Conservation (phyloP, 1,140 invertebrate genomes). For the Nomia melanderi region DNA sequence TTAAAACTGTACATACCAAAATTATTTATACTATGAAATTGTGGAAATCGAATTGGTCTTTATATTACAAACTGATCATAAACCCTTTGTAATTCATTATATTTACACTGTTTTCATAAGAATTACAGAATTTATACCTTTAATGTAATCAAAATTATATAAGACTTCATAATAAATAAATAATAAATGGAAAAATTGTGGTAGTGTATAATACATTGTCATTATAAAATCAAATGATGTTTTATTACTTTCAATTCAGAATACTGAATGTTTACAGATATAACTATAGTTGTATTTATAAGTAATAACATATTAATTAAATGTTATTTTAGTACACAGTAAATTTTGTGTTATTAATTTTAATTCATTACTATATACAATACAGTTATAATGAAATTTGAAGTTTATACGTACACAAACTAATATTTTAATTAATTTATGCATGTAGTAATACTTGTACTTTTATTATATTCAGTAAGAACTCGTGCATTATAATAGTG, state of each 20-base stretch:
- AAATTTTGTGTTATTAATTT: too few species aligned
- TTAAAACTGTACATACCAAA: neutral
- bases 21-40: conserved; percentile 6
- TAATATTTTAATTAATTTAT: too few species aligned
- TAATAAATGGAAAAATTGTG: neutral
- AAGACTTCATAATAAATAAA: conserved; percentile 21
- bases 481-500: too few species aligned
- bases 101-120: neutral
- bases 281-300: neutral
- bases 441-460: too few species aligned
- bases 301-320: neutral
- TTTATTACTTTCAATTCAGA: neutral
- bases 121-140: conserved; percentile 6
- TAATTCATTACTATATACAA: too few species aligned
- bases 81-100: neutral
- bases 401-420: too few species aligned
- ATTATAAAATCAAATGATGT: neutral
- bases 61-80: neutral
- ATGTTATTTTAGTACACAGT: too few species aligned
- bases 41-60: neutral
- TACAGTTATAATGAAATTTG: too few species aligned
- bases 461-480: too few species aligned
- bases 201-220: neutral
- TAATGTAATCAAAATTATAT: conserved; percentile 18
- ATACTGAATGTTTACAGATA: too few species aligned